These are phyloP conservation scores for Condylura cristata DNA, from an alignment of 2,113 vertebrate genomes.

Conservation along the genomic window DNA sequence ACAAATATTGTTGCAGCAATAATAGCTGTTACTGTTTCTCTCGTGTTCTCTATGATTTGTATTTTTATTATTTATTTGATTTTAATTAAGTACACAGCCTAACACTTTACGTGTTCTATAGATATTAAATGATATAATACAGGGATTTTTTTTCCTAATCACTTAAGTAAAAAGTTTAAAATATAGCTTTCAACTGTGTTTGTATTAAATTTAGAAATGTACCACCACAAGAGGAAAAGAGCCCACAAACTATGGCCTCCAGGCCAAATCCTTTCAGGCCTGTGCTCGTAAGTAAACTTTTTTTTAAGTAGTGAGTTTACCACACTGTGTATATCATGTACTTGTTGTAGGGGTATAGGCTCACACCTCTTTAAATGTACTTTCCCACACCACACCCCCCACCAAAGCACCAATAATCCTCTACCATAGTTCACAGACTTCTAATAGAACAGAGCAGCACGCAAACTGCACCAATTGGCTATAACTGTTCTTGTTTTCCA, in stretches of 20 bases:
- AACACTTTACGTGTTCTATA: neutral
- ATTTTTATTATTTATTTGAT: neutral
- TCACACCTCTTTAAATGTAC: too few relatives aligned
- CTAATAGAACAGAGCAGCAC: neutral
- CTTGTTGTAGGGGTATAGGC: too few relatives aligned
- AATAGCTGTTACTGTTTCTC: neutral
- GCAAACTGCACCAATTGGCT: neutral
- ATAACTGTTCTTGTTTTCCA: neutral
- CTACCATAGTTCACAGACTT: too few relatives aligned
- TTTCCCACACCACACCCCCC: too few relatives aligned
- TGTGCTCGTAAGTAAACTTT: neutral
- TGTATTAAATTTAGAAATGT: constrained; percentile 26
- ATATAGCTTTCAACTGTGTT: neutral
- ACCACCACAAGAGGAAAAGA: neutral
- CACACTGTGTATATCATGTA: too few relatives aligned
- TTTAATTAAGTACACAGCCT: constrained; percentile 17
- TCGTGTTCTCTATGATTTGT: neutral
- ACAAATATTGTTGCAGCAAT: neutral
- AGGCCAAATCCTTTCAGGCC: neutral
- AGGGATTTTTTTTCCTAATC: constrained; percentile 25
- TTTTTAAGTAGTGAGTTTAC: too few relatives aligned
- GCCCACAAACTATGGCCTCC: neutral
- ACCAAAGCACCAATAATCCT: too few relatives aligned
- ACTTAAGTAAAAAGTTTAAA: constrained; percentile 54
- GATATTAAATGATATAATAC: neutral